Evolutionary conservation across 2,113 vertebrate genomes (phyloP).

Genomic region (Agelaius phoeniceus): DNA sequence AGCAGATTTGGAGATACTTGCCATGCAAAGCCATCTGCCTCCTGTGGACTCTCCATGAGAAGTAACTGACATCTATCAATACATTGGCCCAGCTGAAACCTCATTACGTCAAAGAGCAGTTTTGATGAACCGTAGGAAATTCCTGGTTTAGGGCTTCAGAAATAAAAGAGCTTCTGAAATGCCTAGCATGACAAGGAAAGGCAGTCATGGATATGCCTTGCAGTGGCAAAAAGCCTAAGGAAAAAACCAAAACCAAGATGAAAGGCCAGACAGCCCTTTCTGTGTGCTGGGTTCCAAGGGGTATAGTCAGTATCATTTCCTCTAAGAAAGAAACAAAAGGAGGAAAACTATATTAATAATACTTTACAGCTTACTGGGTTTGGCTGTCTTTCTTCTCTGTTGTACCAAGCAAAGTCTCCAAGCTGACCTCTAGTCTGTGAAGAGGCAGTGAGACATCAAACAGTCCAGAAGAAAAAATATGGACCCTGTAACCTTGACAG

Average conservation of each 20-base stretch:
- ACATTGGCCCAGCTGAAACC: not conserved
- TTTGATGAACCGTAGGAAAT: not conserved
- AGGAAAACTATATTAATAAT: not conserved
- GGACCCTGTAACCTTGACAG: not conserved
- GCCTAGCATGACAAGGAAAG: not conserved
- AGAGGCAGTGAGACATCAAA: not conserved
- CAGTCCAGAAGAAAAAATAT: not conserved
- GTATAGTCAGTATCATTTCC: not conserved
- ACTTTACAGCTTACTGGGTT: not conserved
- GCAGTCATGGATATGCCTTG: not conserved
- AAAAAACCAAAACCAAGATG: not conserved
- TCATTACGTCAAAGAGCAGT: not conserved
- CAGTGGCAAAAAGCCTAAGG: not conserved
- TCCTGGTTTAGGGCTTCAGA: not conserved
- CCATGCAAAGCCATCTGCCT: slow-evolving; percentile 29
- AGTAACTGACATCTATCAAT: slow-evolving; percentile 18
- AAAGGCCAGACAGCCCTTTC: not conserved
- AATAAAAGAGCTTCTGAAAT: not conserved
- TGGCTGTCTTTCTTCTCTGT: not conserved
- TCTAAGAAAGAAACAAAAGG: not conserved
- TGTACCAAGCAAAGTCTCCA: not conserved
- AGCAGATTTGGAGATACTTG: not conserved
- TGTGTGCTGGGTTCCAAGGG: not conserved
- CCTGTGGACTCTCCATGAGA: not conserved
- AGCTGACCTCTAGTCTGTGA: not conserved